Conservation (phyloP, 2,888 invertebrate species). For the Falcaria lacertinaria region DNA sequence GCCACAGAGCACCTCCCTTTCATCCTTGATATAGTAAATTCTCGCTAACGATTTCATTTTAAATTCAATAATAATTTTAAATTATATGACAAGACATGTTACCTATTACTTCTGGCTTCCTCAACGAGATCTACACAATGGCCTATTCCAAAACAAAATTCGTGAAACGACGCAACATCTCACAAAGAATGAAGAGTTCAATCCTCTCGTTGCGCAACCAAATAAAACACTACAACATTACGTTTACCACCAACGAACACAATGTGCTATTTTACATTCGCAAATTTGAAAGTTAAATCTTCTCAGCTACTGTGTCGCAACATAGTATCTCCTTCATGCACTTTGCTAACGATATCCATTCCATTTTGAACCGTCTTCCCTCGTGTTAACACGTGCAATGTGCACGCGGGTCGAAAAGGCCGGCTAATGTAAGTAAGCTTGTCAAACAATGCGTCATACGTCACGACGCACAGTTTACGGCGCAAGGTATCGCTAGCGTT, state of each 20-base stretch:
- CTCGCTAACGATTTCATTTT: too few relatives aligned
- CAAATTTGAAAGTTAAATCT: slow-evolving; percentile 69
- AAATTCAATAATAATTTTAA: too few relatives aligned
- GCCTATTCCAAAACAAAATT: slow-evolving; percentile 27
- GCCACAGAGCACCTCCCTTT: too few relatives aligned
- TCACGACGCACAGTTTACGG: slow-evolving; percentile 63
- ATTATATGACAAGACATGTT: neutral
- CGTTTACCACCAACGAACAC: slow-evolving; percentile 54
- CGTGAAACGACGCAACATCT: slow-evolving; percentile 8
- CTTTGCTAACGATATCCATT: neutral
- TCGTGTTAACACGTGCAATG: slow-evolving; percentile 18
- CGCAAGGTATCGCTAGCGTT: slow-evolving; percentile 66
- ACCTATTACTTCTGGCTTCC: slow-evolving; percentile 6
- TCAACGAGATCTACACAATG: slow-evolving; percentile 23
- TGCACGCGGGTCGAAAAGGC: slow-evolving; percentile 15
- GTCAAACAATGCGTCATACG: slow-evolving; percentile 66
- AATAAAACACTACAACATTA: slow-evolving; percentile 52
- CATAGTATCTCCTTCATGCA: slow-evolving; percentile 42
- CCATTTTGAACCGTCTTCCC: slow-evolving; percentile 23
- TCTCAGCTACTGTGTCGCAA: slow-evolving; percentile 69
- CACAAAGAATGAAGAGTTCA: slow-evolving; percentile 44
- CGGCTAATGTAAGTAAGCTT: slow-evolving; percentile 28
- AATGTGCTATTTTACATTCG: slow-evolving; percentile 72
- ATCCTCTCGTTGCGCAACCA: slow-evolving; percentile 42
- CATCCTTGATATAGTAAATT: too few relatives aligned